These are phyloP conservation scores for Chesias legatella DNA, from an alignment of 2,888 invertebrate species.

Conservation along the genomic window DNA sequence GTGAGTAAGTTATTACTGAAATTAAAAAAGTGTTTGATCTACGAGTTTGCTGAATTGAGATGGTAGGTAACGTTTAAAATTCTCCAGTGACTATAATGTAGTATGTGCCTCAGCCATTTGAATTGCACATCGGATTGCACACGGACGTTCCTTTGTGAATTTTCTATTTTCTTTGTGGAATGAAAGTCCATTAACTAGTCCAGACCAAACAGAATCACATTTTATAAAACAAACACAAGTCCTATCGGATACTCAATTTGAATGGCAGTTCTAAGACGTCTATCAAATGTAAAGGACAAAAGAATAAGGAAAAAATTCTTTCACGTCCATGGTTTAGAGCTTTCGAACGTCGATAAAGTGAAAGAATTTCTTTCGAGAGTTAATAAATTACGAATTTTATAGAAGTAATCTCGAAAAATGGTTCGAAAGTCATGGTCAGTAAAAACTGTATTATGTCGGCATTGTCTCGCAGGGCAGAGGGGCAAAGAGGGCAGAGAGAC, in stretches of 20 bases:
- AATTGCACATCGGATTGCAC: conserved; percentile 7
- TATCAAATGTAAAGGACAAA: conserved; percentile 26
- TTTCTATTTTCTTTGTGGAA: conserved; percentile 3
- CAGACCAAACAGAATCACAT: conserved; percentile 3
- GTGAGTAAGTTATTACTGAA: conserved; percentile 25
- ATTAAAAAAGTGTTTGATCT: conserved; percentile 23
- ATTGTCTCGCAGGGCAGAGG: conserved; percentile 41
- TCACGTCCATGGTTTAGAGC: conserved; percentile 39
- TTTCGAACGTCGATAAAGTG: conserved; percentile 46
- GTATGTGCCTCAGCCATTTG: conserved; percentile 4
- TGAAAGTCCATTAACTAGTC: conserved; percentile 2
- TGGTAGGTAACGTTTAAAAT: conserved; percentile 6
- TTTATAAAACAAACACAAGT: conserved; percentile 11
- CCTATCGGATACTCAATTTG: conserved; percentile 13
- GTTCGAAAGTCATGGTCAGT: conserved; percentile 72
- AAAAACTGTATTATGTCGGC: conserved; percentile 73
- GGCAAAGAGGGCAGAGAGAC: conserved; percentile 14
- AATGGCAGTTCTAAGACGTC: conserved; percentile 25
- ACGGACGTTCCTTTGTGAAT: conserved; percentile 1
- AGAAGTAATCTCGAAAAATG: conserved; percentile 69
- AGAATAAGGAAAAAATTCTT: conserved; percentile 34
- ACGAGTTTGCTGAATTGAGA: conserved; percentile 6
- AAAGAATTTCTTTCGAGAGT: conserved; percentile 21
- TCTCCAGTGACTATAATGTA: background rate
- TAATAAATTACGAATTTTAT: conserved; percentile 65